A percentile compares a stretch with the other conserved stretches of the same genome.
Conservation (phyloP, 2,888 invertebrate genomes). For the Scaptomyza tumidula region DNA sequence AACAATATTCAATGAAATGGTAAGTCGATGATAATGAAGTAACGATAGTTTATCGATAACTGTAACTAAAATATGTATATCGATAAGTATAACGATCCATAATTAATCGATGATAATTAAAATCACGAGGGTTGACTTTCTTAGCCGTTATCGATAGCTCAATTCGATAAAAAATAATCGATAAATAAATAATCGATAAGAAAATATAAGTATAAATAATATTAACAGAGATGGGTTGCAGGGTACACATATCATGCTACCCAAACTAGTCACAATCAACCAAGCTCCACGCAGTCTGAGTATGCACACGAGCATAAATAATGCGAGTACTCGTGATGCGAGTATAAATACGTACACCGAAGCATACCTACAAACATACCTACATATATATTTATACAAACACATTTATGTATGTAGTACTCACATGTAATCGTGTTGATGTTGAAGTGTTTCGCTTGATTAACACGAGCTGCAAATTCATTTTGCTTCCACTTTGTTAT, state of each 20-base stretch:
- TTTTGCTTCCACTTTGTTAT: slow-evolving; percentile 66
- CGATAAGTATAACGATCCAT: too few species aligned
- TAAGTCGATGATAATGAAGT: background rate
- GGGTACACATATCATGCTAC: slow-evolving; percentile 42
- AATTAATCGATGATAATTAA: too few species aligned
- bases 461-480: slow-evolving; percentile 80
- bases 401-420: background rate
- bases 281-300: slow-evolving; percentile 74
- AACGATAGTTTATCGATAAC: too few species aligned
- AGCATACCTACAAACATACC: background rate
- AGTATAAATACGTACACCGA: background rate
- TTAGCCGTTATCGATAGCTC: background rate
- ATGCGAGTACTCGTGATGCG: slow-evolving; percentile 42
- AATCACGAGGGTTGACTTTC: background rate
- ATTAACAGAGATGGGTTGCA: slow-evolving; percentile 12
- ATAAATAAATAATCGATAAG: background rate
- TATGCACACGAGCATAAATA: slow-evolving; percentile 49
- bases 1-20: background rate
- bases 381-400: background rate
- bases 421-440: slow-evolving; percentile 33
- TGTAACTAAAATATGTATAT: too few species aligned
- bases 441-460: slow-evolving; percentile 67
- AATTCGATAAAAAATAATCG: background rate
- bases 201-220: background rate
- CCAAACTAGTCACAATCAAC: slow-evolving; percentile 49